Evolutionary conservation across 2,113 vertebrate species (phyloP), one percentile per base, ranked within the genome.

Genomic region (Anguilla japonica): DNA sequence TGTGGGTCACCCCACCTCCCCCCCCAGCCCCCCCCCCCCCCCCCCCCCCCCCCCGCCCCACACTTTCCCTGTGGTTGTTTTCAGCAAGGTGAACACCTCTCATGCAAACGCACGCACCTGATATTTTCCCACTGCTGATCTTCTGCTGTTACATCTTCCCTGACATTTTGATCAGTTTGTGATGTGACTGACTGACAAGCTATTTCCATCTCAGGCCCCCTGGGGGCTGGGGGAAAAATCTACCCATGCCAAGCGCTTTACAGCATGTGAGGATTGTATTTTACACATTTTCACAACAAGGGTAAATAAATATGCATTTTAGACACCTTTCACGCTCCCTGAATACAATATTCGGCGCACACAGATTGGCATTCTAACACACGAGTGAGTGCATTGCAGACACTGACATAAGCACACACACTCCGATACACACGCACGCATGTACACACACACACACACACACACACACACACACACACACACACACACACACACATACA

Each of bases 281-380:
- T 56, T 41, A 46, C 56, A 82, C 57, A 67, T 67, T 79, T 41
- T 60, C 79, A 86, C 79, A 86, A 86, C 63, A 81, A 60, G 11
- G 85, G 13, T 79, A 67, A 86, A 82, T 86, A 81, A 86, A 86
- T 86, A 86, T 81, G 85, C 67, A 86, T 86, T 82, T 63, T 60
- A 78, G 84, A 50, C 40, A 34, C n/a, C 50, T 60, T 78, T 85
- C 78, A 81, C 13, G 43, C 63, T 60, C 78, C 26, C 84, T 41
- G 50, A 56, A 67, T 43, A 46, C 18, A 15, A 79, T 86, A 78
- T 86, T 79, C 56, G 26, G 34, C 53, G 26, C 85, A 86, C 34
- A 85, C 34, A 57, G 75, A 85, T 20, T 16, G 34, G 39, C 46
- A 34, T 56, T 4, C 15, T 8, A 50, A 41, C 41, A 60, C 83